Evolutionary conservation across 2,113 vertebrate genomes (phyloP).

Genomic region (Alligator sinensis): DNA sequence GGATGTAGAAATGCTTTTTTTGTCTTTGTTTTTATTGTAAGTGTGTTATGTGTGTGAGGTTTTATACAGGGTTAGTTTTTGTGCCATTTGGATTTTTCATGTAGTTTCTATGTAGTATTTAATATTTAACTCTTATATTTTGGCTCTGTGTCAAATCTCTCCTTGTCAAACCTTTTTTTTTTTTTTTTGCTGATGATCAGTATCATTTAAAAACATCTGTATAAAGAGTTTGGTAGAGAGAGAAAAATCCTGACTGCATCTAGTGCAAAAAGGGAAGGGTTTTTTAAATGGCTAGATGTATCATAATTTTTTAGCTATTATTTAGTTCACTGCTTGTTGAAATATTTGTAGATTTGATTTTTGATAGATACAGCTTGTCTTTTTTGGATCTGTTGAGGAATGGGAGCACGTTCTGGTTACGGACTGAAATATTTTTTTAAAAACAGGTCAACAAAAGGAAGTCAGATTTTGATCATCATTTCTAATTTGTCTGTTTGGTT

Average conservation of each 20-base stretch:
- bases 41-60: neutral
- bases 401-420: neutral
- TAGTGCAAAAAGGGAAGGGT: neutral
- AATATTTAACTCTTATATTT: neutral
- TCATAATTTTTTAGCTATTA: neutral
- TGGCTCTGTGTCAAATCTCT: neutral
- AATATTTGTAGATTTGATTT: too few relatives aligned
- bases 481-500: neutral
- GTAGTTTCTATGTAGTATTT: neutral
- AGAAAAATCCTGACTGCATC: neutral
- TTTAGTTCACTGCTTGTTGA: neutral
- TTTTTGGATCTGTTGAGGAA: neutral
- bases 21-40: neutral
- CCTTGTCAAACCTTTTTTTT: neutral
- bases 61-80: neutral
- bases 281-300: neutral
- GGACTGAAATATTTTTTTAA: neutral
- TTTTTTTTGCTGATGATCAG: neutral
- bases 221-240: neutral
- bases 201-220: neutral
- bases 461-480: neutral
- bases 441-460: neutral
- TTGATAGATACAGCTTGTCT: too few relatives aligned
- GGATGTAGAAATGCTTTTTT: slow-evolving; percentile 17
- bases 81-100: neutral